phyloP scores from a whole-genome alignment of 1,140 invertebrate genomes.

The Megalonaias nervosa region DNA sequence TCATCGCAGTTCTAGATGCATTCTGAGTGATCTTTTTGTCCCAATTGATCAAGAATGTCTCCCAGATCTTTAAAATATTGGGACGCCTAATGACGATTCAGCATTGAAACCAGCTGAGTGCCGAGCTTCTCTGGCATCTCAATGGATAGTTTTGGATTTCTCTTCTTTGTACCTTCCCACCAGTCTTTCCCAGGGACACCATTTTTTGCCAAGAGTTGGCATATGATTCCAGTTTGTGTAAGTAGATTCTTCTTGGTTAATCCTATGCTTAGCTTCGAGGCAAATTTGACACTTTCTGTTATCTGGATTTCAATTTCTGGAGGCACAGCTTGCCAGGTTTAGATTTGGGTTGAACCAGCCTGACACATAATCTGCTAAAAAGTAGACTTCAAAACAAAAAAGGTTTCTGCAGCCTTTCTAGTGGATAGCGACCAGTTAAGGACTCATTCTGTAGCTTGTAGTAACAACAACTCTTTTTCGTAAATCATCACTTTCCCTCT shows the following conservation, averaged over 20 bases:
- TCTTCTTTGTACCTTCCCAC: slow-evolving; percentile 28
- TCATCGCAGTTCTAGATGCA: slow-evolving; percentile 18
- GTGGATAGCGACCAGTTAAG: slow-evolving; percentile 16
- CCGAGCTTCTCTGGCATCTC: slow-evolving; percentile 39
- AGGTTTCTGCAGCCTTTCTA: slow-evolving; percentile 11
- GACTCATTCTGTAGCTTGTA: slow-evolving; percentile 14
- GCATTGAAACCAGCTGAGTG: slow-evolving; percentile 14
- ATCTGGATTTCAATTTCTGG: slow-evolving; percentile 27
- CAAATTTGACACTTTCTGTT: slow-evolving; percentile 9
- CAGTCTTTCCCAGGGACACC: slow-evolving; percentile 31
- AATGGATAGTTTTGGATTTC: slow-evolving; percentile 28
- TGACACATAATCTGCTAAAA: slow-evolving; percentile 27
- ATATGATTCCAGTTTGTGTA: slow-evolving; percentile 13
- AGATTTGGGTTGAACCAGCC: slow-evolving; percentile 19
- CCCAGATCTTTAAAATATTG: slow-evolving; percentile 29
- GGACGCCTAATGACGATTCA: slow-evolving; percentile 21
- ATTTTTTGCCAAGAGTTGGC: slow-evolving; percentile 16
- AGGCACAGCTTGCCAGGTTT: slow-evolving; percentile 22
- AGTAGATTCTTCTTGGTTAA: slow-evolving; percentile 28
- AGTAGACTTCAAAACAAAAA: slow-evolving; percentile 28
- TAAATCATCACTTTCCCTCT: slow-evolving; percentile 10
- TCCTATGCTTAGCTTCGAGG: slow-evolving; percentile 23
- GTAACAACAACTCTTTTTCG: neutral
- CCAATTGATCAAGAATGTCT: neutral
- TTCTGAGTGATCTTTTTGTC: neutral